phyloP scores from a whole-genome alignment of 2,113 vertebrate genomes.

The Nestor notabilis region DNA sequence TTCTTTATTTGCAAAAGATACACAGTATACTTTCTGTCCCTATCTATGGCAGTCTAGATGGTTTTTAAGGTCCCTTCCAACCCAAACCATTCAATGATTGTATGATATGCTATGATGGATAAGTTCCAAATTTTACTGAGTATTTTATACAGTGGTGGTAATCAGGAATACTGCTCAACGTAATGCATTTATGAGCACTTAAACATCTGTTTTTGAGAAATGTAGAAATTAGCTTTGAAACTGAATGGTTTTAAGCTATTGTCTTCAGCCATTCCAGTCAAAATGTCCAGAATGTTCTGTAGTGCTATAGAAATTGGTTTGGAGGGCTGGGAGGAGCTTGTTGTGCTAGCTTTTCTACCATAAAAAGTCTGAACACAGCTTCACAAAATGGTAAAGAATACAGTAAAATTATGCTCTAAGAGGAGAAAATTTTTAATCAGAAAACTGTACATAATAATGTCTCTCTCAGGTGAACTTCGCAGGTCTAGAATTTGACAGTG shows the following conservation, averaged over 20 bases:
- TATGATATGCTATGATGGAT: fast-evolving
- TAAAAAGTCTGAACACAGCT: not conserved
- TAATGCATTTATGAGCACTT: not conserved
- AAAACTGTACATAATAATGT: not conserved
- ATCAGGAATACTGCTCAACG: not conserved
- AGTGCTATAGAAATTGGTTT: not conserved
- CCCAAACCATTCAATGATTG: not conserved
- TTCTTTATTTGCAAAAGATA: not conserved
- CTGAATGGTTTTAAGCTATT: not conserved
- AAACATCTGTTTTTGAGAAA: not conserved
- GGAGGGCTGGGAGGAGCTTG: not conserved
- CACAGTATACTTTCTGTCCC: not conserved
- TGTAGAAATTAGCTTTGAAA: not conserved
- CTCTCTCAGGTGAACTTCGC: not conserved
- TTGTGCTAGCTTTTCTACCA: not conserved
- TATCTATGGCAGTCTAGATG: not conserved
- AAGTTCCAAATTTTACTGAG: not conserved
- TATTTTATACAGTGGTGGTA: not conserved
- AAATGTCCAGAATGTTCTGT: not conserved
- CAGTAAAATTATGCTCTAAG: not conserved
- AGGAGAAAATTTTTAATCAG: not conserved
- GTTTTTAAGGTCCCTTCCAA: not conserved
- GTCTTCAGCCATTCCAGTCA: not conserved
- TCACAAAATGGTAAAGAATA: not conserved
- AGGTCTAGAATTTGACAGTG: not conserved